These are phyloP conservation scores for Silurus lanzhouensis DNA, from an alignment of 2,797 vertebrate species.

Conservation along the genomic window DNA sequence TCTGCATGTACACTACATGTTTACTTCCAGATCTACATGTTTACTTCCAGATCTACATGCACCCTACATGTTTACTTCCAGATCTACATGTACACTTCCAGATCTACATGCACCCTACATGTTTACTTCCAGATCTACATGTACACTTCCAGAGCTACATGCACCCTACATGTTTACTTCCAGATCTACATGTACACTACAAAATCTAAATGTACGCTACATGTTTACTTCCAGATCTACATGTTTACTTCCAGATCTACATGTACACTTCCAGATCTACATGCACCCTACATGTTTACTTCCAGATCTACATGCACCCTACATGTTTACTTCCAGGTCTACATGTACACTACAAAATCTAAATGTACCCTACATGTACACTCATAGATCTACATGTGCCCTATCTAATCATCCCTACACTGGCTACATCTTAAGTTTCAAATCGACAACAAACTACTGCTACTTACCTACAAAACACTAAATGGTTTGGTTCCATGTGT, in stretches of 20 bases:
- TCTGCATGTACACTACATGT: not conserved
- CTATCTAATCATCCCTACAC: no score
- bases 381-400: not conserved
- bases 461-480: no score
- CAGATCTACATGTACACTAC: not conserved
- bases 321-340: not conserved
- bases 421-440: no score
- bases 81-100: no score
- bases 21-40: not conserved
- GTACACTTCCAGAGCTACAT: no score
- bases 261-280: not conserved
- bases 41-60: not conserved
- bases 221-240: no score
- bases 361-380: not conserved
- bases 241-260: not conserved
- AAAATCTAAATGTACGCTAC: no score
- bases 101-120: not conserved
- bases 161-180: not conserved
- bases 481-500: no score
- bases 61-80: not conserved
- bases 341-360: not conserved
- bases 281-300: no score
- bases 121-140: not conserved
- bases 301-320: not conserved
- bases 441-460: no score